Evolutionary conservation across 2,888 invertebrate genomes (phyloP).

Genomic region (Diabrotica balteata): DNA sequence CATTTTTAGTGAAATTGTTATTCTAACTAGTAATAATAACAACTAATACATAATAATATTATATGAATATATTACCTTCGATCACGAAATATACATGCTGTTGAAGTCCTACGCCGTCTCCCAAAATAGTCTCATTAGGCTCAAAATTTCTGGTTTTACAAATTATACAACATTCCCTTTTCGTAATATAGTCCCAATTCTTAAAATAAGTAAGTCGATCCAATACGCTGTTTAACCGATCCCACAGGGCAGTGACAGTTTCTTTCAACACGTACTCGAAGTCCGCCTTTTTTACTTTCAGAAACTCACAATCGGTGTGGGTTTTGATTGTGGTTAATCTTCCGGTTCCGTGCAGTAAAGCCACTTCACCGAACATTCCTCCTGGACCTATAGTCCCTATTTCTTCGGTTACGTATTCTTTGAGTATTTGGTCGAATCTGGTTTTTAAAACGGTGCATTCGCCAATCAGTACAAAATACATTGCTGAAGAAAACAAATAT

Average conservation of each 20-base stretch:
- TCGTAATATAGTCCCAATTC: slow-evolving; percentile 66
- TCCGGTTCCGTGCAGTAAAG: slow-evolving; percentile 67
- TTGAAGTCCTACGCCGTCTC: slow-evolving; percentile 62
- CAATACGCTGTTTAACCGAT: slow-evolving; percentile 67
- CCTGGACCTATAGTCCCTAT: slow-evolving; percentile 62
- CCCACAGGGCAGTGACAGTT: slow-evolving; percentile 69
- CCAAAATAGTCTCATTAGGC: slow-evolving; percentile 65
- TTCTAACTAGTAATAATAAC: too few species aligned
- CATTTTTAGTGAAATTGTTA: too few species aligned
- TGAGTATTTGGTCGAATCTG: slow-evolving; percentile 63
- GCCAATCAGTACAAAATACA: slow-evolving; percentile 73
- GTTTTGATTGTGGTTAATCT: slow-evolving; percentile 70
- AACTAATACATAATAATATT: too few species aligned
- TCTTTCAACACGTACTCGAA: slow-evolving; percentile 68
- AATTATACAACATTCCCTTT: slow-evolving; percentile 71
- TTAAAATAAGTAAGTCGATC: slow-evolving; percentile 71
- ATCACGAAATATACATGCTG: slow-evolving; percentile 64
- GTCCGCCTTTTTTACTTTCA: slow-evolving; percentile 69
- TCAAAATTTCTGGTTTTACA: slow-evolving; percentile 67
- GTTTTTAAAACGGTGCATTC: slow-evolving; percentile 64
- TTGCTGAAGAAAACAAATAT: slow-evolving; percentile 52
- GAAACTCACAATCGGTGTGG: slow-evolving; percentile 66
- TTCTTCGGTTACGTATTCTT: slow-evolving; percentile 61
- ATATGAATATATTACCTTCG: slow-evolving; percentile 1
- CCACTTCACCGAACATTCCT: slow-evolving; percentile 74